Base-by-base conservation (phyloP, 1,140 invertebrate species). In the Pseudomyrmex concolor region DNA sequence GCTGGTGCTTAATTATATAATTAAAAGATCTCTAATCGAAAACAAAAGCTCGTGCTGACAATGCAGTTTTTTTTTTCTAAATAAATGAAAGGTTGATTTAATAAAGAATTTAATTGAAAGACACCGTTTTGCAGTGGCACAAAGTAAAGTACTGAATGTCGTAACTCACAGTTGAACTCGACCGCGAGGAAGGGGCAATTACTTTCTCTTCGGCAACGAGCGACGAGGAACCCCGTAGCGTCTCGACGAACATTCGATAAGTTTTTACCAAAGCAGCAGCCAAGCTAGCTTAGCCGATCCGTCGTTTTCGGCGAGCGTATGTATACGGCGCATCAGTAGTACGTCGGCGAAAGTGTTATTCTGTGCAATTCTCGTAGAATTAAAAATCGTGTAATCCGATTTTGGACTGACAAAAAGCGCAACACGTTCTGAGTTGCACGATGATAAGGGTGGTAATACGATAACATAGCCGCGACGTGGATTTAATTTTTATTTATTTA, bases 261-360 rank as follows among this genome's bases (percentile, higher is more conserved):
- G 91, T 94, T 93, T 94, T 93, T 92, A 93, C 90, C 86, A 91
- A 92, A 90, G 91, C 86, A 91, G 85, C 90, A 92, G 84, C 83
- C 60, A 60, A 19, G 8, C 64, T 34, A 34, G 34, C 34, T 34
- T 34, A 34, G 55, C 19, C 55, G 57, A 34, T 70, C 17, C 48
- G 59, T 55, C 19, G 48, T 81, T 76, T 51, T 51, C 59, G 17
- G 60, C 22, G 60, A 25, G 66, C 78, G 67, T 2, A 62, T 25
- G n/a, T 19, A n/a, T 63, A 22, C 25, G 77, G 63, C 19, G 19
- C 25, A 25, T 1, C 45, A 63, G 45, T 50, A 82, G 72, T 87
- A 84, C 73, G 63, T 76, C 54, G 15, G 19, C 48, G 43, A 2
- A 22, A 70, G 76, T 57, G 74, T 12, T 12, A 48, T 15, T 19